These are phyloP conservation scores for Orthonyx spaldingii DNA, from an alignment of 2,113 vertebrate genomes.

Conservation along the genomic window DNA sequence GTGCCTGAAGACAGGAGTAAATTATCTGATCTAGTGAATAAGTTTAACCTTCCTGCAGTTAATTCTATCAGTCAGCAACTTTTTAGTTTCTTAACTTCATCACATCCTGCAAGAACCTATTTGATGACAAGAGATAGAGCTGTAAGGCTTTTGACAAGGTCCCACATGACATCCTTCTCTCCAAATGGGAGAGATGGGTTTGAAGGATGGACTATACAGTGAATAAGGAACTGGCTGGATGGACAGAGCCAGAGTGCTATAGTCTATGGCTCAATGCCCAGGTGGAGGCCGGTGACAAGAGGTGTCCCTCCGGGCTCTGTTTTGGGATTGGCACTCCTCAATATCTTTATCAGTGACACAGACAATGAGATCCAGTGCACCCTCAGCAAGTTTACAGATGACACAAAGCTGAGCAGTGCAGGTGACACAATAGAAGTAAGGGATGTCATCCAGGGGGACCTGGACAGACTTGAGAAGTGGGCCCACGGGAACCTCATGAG, in stretches of 20 bases:
- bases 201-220: fast-evolving
- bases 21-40: no score
- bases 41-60: no score
- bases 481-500: not conserved
- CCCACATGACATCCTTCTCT: not conserved
- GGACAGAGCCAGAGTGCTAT: not conserved
- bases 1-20: no score
- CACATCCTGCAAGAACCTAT: no score
- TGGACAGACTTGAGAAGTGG: not conserved
- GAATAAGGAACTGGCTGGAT: not conserved
- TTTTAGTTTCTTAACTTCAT: no score
- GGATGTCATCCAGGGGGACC: not conserved
- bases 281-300: not conserved
- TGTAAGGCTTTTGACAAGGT: no score
- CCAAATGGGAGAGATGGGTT: not conserved
- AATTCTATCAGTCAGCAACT: no score
- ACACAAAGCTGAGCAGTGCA: not conserved
- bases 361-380: not conserved
- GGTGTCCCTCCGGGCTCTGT: not conserved
- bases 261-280: not conserved
- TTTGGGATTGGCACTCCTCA: not conserved
- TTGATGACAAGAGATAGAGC: no score
- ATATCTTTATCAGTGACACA: not conserved
- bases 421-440: not conserved
- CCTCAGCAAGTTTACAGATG: not conserved